A percentile compares a stretch with the other conserved stretches of the same genome.
Conservation (phyloP, 2,113 vertebrate genomes). For the Aix galericulata region DNA sequence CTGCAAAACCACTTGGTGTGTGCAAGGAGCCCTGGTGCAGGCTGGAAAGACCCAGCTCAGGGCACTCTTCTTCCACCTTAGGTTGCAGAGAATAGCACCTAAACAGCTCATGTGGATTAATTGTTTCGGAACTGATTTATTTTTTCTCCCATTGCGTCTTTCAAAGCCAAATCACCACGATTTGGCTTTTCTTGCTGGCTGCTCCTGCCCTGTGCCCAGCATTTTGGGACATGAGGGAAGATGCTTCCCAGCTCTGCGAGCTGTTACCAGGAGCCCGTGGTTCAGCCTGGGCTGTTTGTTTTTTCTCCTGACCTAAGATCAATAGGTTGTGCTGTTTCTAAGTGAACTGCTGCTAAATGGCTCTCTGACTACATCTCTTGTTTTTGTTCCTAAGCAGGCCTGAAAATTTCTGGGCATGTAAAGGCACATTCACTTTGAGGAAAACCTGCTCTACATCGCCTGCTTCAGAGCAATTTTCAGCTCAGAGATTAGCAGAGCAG, state of each 20-base stretch:
- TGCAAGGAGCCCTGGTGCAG: not conserved
- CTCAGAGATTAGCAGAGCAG: conserved; percentile 25
- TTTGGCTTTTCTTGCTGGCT: not conserved
- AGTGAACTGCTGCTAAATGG: conserved; percentile 50
- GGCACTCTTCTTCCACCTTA: not conserved
- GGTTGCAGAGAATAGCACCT: not conserved
- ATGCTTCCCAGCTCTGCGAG: not conserved
- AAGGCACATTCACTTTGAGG: conserved; percentile 16
- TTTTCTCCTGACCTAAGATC: conserved; percentile 61
- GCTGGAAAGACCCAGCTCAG: not conserved
- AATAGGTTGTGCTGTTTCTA: conserved; percentile 63
- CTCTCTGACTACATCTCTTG: conserved; percentile 24
- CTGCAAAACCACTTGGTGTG: not conserved
- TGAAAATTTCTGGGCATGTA: conserved; percentile 51
- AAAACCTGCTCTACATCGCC: conserved; percentile 6
- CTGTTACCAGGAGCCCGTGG: not conserved
- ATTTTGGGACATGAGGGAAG: not conserved
- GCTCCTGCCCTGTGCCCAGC: not conserved
- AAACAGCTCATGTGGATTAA: not conserved
- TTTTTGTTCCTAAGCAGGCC: conserved; percentile 46
- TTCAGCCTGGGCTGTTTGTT: not conserved
- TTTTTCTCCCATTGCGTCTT: not conserved
- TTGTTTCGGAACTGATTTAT: not conserved
- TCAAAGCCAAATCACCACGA: rapidly evolving
- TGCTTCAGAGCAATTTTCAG: conserved; percentile 42